Conservation (phyloP, 2,888 invertebrate genomes). For the Ormyrus nitidulus region DNA sequence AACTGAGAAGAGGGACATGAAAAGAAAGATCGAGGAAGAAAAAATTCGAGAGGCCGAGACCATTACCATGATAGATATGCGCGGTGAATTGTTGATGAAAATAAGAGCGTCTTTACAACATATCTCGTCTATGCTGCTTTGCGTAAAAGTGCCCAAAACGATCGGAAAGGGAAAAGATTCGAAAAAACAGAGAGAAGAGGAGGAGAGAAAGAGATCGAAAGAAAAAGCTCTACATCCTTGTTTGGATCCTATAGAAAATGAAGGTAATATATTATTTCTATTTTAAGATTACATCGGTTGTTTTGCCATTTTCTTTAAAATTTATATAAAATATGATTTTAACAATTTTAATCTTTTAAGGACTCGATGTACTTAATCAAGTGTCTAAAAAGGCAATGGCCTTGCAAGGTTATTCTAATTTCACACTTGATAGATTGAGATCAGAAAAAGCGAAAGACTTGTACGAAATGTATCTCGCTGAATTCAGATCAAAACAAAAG, state of each 20-base stretch:
- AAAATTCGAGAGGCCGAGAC: slow-evolving; percentile 74
- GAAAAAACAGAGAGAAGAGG: slow-evolving; percentile 47
- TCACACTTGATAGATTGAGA: slow-evolving; percentile 64
- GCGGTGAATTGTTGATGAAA: slow-evolving; percentile 78
- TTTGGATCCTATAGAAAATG: slow-evolving; percentile 58
- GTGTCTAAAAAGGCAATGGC: slow-evolving; percentile 64
- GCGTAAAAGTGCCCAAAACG: slow-evolving; percentile 58
- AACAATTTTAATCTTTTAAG: slow-evolving; percentile 58
- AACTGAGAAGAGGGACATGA: slow-evolving; percentile 75
- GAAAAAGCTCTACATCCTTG: slow-evolving; percentile 48
- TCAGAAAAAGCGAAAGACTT: slow-evolving; percentile 65
- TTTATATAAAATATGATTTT: background rate
- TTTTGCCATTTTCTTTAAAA: background rate
- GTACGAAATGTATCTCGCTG: slow-evolving; percentile 69
- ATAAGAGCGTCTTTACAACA: slow-evolving; percentile 80
- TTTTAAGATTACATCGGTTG: background rate
- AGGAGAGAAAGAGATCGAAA: slow-evolving; percentile 44
- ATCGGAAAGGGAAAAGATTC: background rate
- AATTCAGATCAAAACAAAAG: slow-evolving; percentile 63
- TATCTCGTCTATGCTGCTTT: slow-evolving; percentile 78
- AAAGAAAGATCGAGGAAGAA: slow-evolving; percentile 75
- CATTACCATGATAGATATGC: slow-evolving; percentile 75
- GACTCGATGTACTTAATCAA: slow-evolving; percentile 63
- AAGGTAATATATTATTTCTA: slow-evolving; percentile 58
- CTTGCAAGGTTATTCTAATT: slow-evolving; percentile 65